phyloP scores from a whole-genome alignment of 2,113 vertebrate genomes.

The Phodopus roborovskii region DNA sequence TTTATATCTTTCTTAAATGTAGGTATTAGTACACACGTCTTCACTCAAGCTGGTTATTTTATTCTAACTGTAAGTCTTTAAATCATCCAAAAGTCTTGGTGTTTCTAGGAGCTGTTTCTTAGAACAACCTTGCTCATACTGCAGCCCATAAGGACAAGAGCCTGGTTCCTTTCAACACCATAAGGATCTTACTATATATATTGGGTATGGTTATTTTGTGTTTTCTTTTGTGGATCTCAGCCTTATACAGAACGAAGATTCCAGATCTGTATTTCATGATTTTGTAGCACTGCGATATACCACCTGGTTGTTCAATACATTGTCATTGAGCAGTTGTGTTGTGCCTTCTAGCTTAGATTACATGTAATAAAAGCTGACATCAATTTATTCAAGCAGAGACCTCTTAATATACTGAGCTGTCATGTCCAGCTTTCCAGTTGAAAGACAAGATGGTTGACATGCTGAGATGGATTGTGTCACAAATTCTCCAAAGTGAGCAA shows the following conservation, averaged over 20 bases:
- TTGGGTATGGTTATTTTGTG: background rate
- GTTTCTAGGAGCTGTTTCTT: background rate
- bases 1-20: constrained; percentile 28
- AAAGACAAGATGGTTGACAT: constrained; percentile 69
- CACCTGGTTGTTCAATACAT: constrained; percentile 30
- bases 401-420: constrained; percentile 70
- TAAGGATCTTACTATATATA: background rate
- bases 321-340: constrained; percentile 54
- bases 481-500: constrained; percentile 48
- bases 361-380: constrained; percentile 73
- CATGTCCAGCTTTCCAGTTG: constrained; percentile 70
- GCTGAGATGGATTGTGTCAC: constrained; percentile 63
- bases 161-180: constrained; percentile 11
- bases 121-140: background rate
- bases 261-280: constrained; percentile 53
- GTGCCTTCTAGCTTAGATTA: background rate
- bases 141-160: background rate
- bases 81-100: background rate
- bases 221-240: constrained; percentile 19
- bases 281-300: background rate
- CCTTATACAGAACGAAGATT: constrained; percentile 51
- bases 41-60: background rate
- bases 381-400: constrained; percentile 68
- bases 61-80: constrained; percentile 11
- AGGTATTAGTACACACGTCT: background rate